Base-by-base conservation (phyloP, 2,113 vertebrate species). In the Plecotus auritus region DNA sequence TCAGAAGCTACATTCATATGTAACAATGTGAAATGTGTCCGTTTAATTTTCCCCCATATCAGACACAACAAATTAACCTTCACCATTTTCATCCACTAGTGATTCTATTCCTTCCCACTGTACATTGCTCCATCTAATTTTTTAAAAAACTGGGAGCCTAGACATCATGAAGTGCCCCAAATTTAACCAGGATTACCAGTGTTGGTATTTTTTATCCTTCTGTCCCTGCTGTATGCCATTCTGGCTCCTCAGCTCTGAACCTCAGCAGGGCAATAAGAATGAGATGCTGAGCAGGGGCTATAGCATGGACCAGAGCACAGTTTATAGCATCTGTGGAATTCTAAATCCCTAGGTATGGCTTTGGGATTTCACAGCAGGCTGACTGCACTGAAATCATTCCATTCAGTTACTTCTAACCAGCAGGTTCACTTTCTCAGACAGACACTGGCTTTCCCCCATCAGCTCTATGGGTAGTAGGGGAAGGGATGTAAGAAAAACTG, bases 41-140 rank as follows among this genome's bases (percentile, higher is more conserved):
- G 67, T n/a, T 73, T 92, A 92, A 92, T 97, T 81, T 92, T 87
- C 18, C 51, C 23, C 61, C 76, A 67, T 70, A 80, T 92, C 32
- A 78, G 64, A 80, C 30, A 77, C 70, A 95, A 90, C 37, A 90
- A 94, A 90, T 89, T 87, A 96, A 69, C 76, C 61, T 86, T 96
- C 64, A 6, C 54, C 18, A 0, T 26, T 37, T 78, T 18, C 49
- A 77, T 54, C 11, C 45, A 30, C 22, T 42, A 20, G 40, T 1
- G 13, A 66, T 70, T 20, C 37, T 30, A 0, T 28, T 78, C 40
- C 56, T 77, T 85, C 67, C 45, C 12, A 37, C n/a, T 42, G 30
- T 67, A 30, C 20, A 20, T 37, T 23, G 4, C 26, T 40, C 30
- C 30, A 49, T 20, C 22, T 90, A 47, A 51, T 80, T 16, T 86